Evolutionary conservation across 1,140 invertebrate species (phyloP).

Genomic region (Andricus grossulariae): DNA sequence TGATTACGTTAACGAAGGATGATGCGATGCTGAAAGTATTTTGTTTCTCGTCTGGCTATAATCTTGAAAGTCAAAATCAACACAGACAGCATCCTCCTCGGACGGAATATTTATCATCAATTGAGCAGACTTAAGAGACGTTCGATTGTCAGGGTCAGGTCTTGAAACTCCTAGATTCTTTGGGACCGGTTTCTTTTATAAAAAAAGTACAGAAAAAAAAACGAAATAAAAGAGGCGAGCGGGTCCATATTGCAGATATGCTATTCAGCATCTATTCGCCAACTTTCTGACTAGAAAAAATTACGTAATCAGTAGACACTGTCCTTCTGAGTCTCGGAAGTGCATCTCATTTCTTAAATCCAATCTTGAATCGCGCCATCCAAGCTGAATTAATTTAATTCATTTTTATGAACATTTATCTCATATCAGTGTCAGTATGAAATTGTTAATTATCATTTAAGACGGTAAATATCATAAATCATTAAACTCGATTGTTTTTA

Average conservation of each 20-base stretch:
- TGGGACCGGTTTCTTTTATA: background rate
- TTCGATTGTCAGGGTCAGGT: constrained; percentile 30
- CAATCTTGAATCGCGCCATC: too few relatives aligned
- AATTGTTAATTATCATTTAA: too few relatives aligned
- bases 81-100: background rate
- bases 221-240: background rate
- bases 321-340: constrained; percentile 22
- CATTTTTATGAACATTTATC: too few relatives aligned
- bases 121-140: constrained; percentile 18
- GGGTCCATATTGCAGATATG: background rate
- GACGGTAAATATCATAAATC: too few relatives aligned
- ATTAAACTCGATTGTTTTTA: too few relatives aligned
- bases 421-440: too few relatives aligned
- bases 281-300: constrained; percentile 3
- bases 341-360: background rate
- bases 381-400: too few relatives aligned
- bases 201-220: background rate
- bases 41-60: constrained; percentile 2
- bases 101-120: constrained; percentile 1
- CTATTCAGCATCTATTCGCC: constrained; percentile 8
- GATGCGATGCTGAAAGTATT: constrained; percentile 9
- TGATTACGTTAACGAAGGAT: background rate
- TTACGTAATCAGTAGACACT: background rate
- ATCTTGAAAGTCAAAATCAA: constrained; percentile 8
- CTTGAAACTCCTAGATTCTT: constrained; percentile 5